Evolutionary conservation across 2,888 invertebrate genomes (phyloP).

Genomic region (Teinopalpus imperialis): DNA sequence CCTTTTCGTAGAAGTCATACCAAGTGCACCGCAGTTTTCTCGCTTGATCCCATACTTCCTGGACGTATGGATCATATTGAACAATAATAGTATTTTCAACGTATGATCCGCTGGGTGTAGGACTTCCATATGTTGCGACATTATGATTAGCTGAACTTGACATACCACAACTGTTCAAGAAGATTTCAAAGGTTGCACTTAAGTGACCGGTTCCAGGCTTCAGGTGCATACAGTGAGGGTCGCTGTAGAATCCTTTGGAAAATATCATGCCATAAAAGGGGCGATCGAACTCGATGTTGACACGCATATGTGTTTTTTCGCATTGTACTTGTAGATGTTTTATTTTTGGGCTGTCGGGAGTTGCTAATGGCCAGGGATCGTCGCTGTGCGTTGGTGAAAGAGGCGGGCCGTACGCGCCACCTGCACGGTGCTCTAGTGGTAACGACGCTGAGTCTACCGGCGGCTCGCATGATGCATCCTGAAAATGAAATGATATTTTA

Average conservation of each 20-base stretch:
- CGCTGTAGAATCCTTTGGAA: slow-evolving; percentile 96
- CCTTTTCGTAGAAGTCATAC: slow-evolving; percentile 98
- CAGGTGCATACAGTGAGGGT: slow-evolving; percentile 94
- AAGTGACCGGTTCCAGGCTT: slow-evolving; percentile 95
- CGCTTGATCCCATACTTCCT: slow-evolving; percentile 98
- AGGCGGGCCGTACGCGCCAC: slow-evolving; percentile 87
- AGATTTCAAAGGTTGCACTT: slow-evolving; percentile 96
- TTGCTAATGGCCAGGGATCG: slow-evolving; percentile 94
- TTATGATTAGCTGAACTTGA: slow-evolving; percentile 95
- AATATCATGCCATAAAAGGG: slow-evolving; percentile 98
- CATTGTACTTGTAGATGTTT: slow-evolving; percentile 97
- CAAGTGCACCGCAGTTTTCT: slow-evolving; percentile 95
- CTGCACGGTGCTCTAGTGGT: slow-evolving; percentile 90
- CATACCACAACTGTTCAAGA: slow-evolving; percentile 96
- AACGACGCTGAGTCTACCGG: slow-evolving; percentile 91
- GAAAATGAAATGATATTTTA: slow-evolving; percentile 47
- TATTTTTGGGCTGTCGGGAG: slow-evolving; percentile 95
- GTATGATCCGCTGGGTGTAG: slow-evolving; percentile 95
- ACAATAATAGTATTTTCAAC: slow-evolving; percentile 97
- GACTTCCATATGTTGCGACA: slow-evolving; percentile 91
- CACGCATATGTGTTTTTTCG: slow-evolving; percentile 97
- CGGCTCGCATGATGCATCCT: slow-evolving; percentile 90
- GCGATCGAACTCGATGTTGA: slow-evolving; percentile 96
- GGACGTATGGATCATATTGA: slow-evolving; percentile 96
- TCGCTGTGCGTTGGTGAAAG: slow-evolving; percentile 83